Percentiles rank a stretch among this genome's conserved stretches.
phyloP scores from a whole-genome alignment of 2,113 vertebrate genomes.

The Corythaixoides concolor region DNA sequence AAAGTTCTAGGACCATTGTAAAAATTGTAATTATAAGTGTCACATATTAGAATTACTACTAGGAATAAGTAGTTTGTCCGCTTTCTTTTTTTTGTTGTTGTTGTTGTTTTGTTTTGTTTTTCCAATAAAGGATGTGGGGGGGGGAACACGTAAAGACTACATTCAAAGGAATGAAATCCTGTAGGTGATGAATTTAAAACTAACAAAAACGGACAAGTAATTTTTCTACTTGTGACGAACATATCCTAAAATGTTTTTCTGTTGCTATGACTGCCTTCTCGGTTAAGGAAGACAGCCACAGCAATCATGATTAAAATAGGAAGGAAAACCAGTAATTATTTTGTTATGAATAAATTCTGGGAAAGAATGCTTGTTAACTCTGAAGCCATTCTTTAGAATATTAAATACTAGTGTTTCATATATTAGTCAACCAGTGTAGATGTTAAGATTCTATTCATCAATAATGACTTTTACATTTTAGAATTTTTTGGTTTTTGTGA shows the following conservation, averaged over 20 bases:
- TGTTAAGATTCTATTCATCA: not conserved
- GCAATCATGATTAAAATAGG: not conserved
- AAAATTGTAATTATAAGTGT: not conserved
- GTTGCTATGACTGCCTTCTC: slow-evolving; percentile 31
- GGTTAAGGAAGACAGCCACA: not conserved
- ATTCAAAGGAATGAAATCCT: not conserved
- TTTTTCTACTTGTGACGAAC: not conserved
- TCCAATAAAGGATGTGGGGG: not conserved
- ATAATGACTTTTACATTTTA: not conserved
- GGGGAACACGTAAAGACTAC: not conserved
- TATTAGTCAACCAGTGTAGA: not conserved
- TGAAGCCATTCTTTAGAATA: not conserved
- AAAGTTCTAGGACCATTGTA: not conserved
- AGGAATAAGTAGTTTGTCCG: no score
- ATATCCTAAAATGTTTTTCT: not conserved
- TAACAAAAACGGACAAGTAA: not conserved
- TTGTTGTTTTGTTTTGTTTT: not conserved
- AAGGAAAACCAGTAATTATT: slow-evolving; percentile 20
- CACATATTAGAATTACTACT: not conserved
- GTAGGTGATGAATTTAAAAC: not conserved
- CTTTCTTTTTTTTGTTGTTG: no score
- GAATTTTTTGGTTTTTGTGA: not conserved
- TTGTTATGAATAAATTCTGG: not conserved
- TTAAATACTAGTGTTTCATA: not conserved
- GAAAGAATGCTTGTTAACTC: not conserved